phyloP scores from a whole-genome alignment of 1,140 invertebrate genomes.

The Drepana arcuata region DNA sequence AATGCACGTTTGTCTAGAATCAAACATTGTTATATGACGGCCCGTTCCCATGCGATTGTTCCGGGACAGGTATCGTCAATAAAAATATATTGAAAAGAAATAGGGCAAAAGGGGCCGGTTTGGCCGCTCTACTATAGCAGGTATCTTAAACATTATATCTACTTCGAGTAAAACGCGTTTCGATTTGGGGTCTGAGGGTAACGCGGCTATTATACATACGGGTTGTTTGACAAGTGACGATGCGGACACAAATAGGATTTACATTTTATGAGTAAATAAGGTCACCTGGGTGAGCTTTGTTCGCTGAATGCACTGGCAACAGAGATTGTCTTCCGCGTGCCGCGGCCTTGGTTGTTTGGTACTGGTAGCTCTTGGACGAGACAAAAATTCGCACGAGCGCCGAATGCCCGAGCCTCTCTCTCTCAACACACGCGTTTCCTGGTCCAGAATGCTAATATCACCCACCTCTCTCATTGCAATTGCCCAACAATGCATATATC shows the following conservation, averaged over 20 bases:
- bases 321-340: slow-evolving; percentile 67
- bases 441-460: slow-evolving; percentile 6
- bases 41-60: slow-evolving; percentile 56
- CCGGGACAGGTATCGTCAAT: slow-evolving; percentile 40
- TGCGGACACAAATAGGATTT: slow-evolving; percentile 17
- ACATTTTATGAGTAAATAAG: slow-evolving; percentile 30
- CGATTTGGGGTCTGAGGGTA: too few relatives aligned
- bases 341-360: slow-evolving; percentile 43
- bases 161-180: too few relatives aligned
- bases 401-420: slow-evolving; percentile 7
- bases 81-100: slow-evolving; percentile 31
- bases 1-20: slow-evolving; percentile 6
- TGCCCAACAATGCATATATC: too few relatives aligned
- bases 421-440: slow-evolving; percentile 17
- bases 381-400: not conserved
- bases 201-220: too few relatives aligned
- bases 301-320: slow-evolving; percentile 22
- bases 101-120: slow-evolving; percentile 37
- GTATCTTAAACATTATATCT: too few relatives aligned
- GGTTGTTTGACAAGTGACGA: too few relatives aligned
- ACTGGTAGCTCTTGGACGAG: too few relatives aligned
- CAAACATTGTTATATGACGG: slow-evolving; percentile 3
- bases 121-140: slow-evolving; percentile 31
- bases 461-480: too few relatives aligned
- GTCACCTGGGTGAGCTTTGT: slow-evolving; percentile 45